Evolutionary conservation across 2,113 vertebrate genomes (phyloP), one percentile per base, ranked within the genome.

Genomic region (Coptodon bakossiorum): DNA sequence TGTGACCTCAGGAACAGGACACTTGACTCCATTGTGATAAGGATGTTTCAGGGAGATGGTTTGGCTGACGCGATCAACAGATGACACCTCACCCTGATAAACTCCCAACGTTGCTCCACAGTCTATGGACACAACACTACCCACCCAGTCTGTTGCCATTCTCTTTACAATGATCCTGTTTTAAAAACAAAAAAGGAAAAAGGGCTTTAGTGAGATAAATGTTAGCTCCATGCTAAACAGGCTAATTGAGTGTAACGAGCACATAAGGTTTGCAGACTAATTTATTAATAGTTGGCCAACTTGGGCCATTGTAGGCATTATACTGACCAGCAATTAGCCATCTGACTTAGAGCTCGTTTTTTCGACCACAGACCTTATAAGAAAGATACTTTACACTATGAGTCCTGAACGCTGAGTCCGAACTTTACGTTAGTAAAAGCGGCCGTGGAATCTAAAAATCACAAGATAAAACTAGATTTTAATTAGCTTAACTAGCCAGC

Each of bases 1-100:
- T 17, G 97, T 98, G 93, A 98, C 97, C 91, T 98, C 97, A 14
- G 97, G 97, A 89, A 98, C 97, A 10, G 98, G 96, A 94, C 98
- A 98, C 82, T 96, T 97, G 85, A 97, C 94, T 10, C 98, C 97
- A 83, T 98, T 98, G 84, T 98, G 97, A 93, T 97, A 98, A 9
- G 97, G 97, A 56, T 97, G 96, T 0, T 95, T 98, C 14, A 98
- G 96, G 48, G 98, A 98, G 80, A 98, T 98, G 81, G 97, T 98
- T 95, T 98, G 98, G 95, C 96, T 97, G 94, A 94, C 63, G 52
- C 97, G 97, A 50, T 98, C 97, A 85, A 98, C 97, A 1, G 97
- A 97, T 1, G 97, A 97, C 66, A 98, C 98, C 38, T 97, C 92
- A 80, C 97, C 97, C 81, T 97, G 97, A 92, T 97, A 98, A 14